Evolutionary conservation across 2,797 vertebrate genomes (phyloP), one percentile per base, ranked within the genome.

Genomic region (Oreonectes daqikongensis): DNA sequence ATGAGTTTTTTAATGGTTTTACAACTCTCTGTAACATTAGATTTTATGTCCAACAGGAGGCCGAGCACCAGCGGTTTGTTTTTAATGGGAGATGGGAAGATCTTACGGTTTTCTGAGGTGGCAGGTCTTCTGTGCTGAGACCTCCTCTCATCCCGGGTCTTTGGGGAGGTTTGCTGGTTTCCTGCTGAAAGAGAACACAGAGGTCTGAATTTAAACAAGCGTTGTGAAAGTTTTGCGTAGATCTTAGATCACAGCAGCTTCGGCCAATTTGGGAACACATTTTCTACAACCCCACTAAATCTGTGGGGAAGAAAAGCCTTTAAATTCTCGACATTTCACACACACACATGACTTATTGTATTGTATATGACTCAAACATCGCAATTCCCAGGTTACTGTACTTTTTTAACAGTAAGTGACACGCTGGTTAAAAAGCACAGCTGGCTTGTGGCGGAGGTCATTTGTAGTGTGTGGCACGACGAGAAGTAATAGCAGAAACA

Each of bases 51-150:
- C 32, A 35, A 9, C 8, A 32, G 7, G 8, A 8, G 8, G 30
- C 30, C 7, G 5, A n/a, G n/a, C n/a, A n/a, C n/a, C n/a, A n/a
- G n/a, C n/a, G n/a, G n/a, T n/a, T n/a, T n/a, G 30, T 30, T 30
- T 8, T 38, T 55, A 65, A 50, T 14, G 15, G 10, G 15, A 24
- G n/a, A 14, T 9, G 32, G 1, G 15, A 65, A 68, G 69, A 26
- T 38, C 89, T 85, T 89, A 97, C 96, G 92, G 94, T 94, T 89
- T 95, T 95, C 24, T 89, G 22, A 50, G 38, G 46, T 15, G 18
- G 30, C 28, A 86, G 84, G 84, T 97, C 94, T 84, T 95, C 94
- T 60, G 89, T 82, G 78, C 93, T 74, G 15, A 44, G 55, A 42
- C 52, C 73, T 32, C 50, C 52, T 46, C 38, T 67, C 46, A 57